Base-by-base conservation (phyloP, 2,113 vertebrate genomes). In the Pagrus major region DNA sequence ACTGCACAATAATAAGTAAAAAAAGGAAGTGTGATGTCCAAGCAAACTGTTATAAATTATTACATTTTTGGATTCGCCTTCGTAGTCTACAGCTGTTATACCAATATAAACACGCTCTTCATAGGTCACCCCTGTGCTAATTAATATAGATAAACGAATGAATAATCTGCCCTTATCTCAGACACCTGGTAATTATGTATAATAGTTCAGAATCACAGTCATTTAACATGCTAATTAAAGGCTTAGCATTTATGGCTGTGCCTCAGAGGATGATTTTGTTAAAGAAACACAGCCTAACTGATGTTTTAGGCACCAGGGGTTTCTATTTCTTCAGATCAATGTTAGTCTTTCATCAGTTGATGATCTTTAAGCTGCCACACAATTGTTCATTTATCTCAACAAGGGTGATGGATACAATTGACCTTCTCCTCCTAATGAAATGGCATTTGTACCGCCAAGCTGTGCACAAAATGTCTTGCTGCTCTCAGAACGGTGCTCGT, bases 341-440 rank as follows among this genome's bases (percentile, higher is more conserved):
- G 80, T 89, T 84, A 85, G 74, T 85, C 84, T 87, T 88, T 90
- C 42, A 78, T 84, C 86, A 78, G 87, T 76, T 90, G 86, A 87
- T 92, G 86, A 87, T 91, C 84, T 91, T 93, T 93, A 58, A 90
- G 77, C 82, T 81, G 80, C 85, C 85, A 72, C 85, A 87, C 84
- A 86, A 84, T 82, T 88, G 86, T 89, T 93, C 84, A 89, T 91
- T 93, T 89, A 92, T 91, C 89, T 88, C 86, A 85, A 87, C 91
- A 86, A 89, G 78, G 70, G 79, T 92, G 92, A 94, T 89, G 84
- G 88, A 94, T 92, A 91, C 76, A 80, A 74, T 80, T 94, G 93
- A 94, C 93, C 93, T 94, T 94, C 90, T 85, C 49, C 42, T 76
- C 55, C 80, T 88, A 90, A 92, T 91, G 90, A 91, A 93, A 91